phyloP scores from a whole-genome alignment of 2,113 vertebrate species.

The Brachionichthys hirsutus region DNA sequence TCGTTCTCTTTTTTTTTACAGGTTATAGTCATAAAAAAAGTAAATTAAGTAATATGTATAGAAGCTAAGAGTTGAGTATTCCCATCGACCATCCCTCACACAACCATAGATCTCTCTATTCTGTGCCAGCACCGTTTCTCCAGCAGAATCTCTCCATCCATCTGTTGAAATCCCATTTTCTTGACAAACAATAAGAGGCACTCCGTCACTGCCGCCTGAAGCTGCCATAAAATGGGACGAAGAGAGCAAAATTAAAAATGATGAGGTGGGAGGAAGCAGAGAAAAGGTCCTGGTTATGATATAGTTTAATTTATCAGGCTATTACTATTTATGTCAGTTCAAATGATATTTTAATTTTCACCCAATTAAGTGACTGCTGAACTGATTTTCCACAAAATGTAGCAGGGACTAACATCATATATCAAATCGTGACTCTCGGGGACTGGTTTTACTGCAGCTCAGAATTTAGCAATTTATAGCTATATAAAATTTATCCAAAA shows the following conservation, averaged over 20 bases:
- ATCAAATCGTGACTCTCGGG: no score
- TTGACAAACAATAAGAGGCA: slow-evolving; percentile 53
- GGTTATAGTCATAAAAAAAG: no score
- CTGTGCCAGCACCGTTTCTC: slow-evolving; percentile 35
- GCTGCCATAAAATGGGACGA: slow-evolving; percentile 25
- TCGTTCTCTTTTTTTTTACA: no score
- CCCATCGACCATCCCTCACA: not conserved
- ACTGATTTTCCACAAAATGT: no score
- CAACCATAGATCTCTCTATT: slow-evolving; percentile 23
- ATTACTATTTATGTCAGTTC: not conserved
- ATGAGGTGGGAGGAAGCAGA: slow-evolving; percentile 16
- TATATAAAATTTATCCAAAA: no score
- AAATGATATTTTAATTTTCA: slow-evolving; percentile 4
- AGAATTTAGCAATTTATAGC: no score
- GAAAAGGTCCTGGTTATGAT: slow-evolving; percentile 1
- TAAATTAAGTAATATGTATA: no score
- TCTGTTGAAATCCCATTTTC: slow-evolving; percentile 61
- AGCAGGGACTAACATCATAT: no score
- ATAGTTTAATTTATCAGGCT: slow-evolving; percentile 6
- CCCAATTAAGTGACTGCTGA: not conserved
- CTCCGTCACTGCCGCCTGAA: slow-evolving; percentile 34
- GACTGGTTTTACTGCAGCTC: no score
- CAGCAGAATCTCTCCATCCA: slow-evolving; percentile 47
- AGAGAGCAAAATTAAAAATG: slow-evolving; percentile 20
- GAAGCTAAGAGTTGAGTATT: no score